Percentiles rank a stretch among this genome's conserved stretches.
These are phyloP conservation scores for Mus spretus DNA, from an alignment of 2,797 vertebrate species.

Conservation along the genomic window DNA sequence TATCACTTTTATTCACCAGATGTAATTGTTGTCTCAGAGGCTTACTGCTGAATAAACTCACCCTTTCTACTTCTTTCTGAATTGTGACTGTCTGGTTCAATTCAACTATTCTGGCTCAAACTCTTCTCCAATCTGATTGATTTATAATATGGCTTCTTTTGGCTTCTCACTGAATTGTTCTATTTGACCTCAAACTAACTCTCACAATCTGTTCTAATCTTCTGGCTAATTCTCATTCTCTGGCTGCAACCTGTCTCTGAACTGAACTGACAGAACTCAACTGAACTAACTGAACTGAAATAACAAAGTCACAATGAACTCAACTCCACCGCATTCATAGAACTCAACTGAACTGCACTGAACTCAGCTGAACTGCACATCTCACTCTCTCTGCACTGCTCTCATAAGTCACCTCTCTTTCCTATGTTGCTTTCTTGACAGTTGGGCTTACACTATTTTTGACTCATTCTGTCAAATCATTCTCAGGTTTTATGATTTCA, in stretches of 20 bases:
- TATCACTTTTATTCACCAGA: neutral
- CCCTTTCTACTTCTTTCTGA: neutral
- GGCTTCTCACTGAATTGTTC: neutral
- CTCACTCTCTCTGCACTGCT: neutral
- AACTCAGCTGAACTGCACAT: neutral
- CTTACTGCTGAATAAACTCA: neutral
- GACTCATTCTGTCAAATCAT: neutral
- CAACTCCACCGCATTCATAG: neutral
- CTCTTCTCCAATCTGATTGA: neutral
- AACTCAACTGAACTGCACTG: neutral
- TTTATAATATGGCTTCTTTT: neutral
- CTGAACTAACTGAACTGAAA: neutral
- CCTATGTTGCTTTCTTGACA: neutral
- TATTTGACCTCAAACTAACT: neutral
- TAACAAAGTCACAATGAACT: neutral
- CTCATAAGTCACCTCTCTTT: neutral
- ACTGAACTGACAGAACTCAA: neutral
- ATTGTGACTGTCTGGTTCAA: neutral
- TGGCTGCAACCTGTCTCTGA: neutral
- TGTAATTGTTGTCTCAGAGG: neutral
- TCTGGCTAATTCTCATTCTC: neutral
- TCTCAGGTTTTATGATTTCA: neutral
- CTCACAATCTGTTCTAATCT: neutral
- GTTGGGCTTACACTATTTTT: neutral
- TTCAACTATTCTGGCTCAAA: neutral